Base-by-base conservation (phyloP, 2,797 vertebrate species). In the Xiphophorus birchmanni region DNA sequence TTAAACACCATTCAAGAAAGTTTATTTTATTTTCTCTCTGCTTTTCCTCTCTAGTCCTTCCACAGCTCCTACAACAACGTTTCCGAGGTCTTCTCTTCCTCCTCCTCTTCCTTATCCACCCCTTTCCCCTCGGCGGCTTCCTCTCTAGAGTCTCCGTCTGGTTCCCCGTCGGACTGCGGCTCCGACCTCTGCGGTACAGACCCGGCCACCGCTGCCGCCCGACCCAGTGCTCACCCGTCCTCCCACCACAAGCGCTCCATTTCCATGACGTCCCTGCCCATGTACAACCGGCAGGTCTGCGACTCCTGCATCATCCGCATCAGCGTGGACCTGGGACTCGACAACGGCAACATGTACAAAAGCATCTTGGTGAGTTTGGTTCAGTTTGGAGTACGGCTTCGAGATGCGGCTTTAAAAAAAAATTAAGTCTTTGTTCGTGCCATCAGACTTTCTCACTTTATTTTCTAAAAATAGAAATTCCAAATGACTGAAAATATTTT, bases 281-380 rank as follows among this genome's bases (percentile, higher is more conserved):
- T 94, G 47, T 95, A 92, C 0, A 96, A 96, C 83, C 95, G 93
- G 0, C 95, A 95, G 89, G 93, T 92, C 83, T 93, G 86, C 0
- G 97, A 97, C 86, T 95, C 95, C n/a, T 96, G 97, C 37, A 92
- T 97, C 60, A 90, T 97, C 79, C 88, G 96, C 17, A 94, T 97
- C 87, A 97, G 95, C 87, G 91, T 97, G 40, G 91, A 96, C 74
- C 91, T 94, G 7, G 86, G 94, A 26, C 90, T 84, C 9, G 84
- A 85, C 93, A 96, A 96, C 0, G 96, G 96, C 23, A 97, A 97
- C 94, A 93, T 97, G 81, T 97, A 97, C 84, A 96, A 96, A 84
- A 97, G 97, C 93, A 97, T 97, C 84, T 81, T 97, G 97, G 97
- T 97, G 86, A 95, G 96, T 90, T 85, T 0, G 17, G 37, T 47